Evolutionary conservation across 2,113 vertebrate species (phyloP).

Genomic region (Elachura formosa): DNA sequence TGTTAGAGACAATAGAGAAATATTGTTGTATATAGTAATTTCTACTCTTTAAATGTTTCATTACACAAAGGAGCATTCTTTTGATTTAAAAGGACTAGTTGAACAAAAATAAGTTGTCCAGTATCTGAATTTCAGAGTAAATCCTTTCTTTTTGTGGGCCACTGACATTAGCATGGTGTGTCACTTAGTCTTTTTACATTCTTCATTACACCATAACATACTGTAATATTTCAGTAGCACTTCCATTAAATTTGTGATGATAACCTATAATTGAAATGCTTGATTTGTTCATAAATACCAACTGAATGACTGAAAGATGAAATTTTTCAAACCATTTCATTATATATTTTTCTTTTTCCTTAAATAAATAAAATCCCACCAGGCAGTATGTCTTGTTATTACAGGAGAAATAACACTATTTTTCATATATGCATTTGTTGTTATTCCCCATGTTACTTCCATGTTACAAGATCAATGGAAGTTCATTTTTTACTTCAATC

Average conservation of each 20-base stretch:
- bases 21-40: background rate
- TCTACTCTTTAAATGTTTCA: background rate
- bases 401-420: background rate
- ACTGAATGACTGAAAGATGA: background rate
- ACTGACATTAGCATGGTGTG: background rate
- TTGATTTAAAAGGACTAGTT: background rate
- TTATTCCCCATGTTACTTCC: background rate
- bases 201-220: background rate
- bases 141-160: background rate
- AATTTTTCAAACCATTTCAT: background rate
- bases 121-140: background rate
- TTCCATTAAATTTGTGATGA: background rate
- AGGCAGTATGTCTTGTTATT: background rate
- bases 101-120: background rate
- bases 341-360: background rate
- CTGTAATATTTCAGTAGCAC: background rate
- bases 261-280: background rate
- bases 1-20: background rate
- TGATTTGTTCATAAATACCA: background rate
- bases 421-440: background rate
- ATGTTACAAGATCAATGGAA: background rate
- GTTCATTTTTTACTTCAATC: background rate
- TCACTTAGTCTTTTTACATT: background rate
- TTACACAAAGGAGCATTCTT: background rate
- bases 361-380: background rate